Base-by-base conservation (phyloP, 1,140 invertebrate species). In the Neodiprion lecontei region DNA sequence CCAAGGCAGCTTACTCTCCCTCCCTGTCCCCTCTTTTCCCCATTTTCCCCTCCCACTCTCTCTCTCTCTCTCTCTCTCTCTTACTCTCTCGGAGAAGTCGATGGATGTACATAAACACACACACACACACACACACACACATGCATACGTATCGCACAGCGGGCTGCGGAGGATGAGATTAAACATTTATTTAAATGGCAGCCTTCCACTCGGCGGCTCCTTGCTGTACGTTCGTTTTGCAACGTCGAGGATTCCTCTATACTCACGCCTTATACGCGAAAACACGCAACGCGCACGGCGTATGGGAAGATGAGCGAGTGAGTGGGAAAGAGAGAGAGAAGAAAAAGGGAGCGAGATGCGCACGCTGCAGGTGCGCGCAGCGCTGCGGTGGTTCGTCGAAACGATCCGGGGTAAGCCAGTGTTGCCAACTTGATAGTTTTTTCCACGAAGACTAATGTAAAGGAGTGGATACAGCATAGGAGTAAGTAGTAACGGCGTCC, bases 141-240 rank as follows among this genome's bases (percentile, higher is more conserved):
- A 40, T 40, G 9, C 8, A 61, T 40, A 17, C 9, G 53, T 12
- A 61, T 61, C 53, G 9, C 11, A 17, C 53, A 12, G 53, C n/a
- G 47, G 69, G 72, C 70, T 76, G 74, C 76, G 78, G 70, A 14
- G 70, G 81, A 81, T 80, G 82, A 88, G 86, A 87, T 88, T 88
- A 88, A 88, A 88, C 85, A 88, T 88, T 88, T 85, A 88, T 88
- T 87, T 85, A 84, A 88, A 88, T 87, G 85, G 85, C 82, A 83
- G 82, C 79, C 81, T 79, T 84, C 78, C 78, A 73, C 48, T 50
- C 50, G 17, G 14, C 23, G 72, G 53, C 53, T 61, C 53, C 0
- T 12, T 14, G 53, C 28, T 40, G 28, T 40, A 40, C 28, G 28
- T 40, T 40, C 28, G 28, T 40, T 40, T 40, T 40, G 28, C 28